phyloP scores from a whole-genome alignment of 2,888 invertebrate species.

The Chesias legatella region DNA sequence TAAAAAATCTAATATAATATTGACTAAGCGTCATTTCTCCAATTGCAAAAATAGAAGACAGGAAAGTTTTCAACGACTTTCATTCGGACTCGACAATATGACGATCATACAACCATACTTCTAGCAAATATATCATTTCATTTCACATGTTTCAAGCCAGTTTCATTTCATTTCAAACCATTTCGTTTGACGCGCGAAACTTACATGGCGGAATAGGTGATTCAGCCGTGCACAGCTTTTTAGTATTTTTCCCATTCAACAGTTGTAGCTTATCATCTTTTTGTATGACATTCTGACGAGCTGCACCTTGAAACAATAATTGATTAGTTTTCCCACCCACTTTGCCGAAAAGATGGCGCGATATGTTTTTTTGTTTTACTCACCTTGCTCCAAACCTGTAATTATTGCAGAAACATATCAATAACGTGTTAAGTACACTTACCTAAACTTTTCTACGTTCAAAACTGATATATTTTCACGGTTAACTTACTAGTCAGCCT shows the following conservation, averaged over 20 bases:
- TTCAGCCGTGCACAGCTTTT: slow-evolving; percentile 7
- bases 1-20: too few species aligned
- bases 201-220: slow-evolving; percentile 1
- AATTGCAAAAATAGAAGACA: too few species aligned
- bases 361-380: not conserved
- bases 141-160: too few species aligned
- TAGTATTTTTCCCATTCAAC: not conserved
- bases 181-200: not conserved
- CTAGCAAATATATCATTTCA: too few species aligned
- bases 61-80: too few species aligned
- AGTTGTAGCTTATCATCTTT: too few species aligned
- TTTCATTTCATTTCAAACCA: too few species aligned
- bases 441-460: too few species aligned
- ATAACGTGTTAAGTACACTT: not conserved
- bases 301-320: slow-evolving; percentile 1
- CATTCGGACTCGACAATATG: too few species aligned
- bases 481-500: slow-evolving; percentile 2
- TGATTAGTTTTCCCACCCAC: not conserved
- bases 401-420: not conserved
- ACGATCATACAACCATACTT: too few species aligned
- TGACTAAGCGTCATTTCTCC: too few species aligned
- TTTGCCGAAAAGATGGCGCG: not conserved
- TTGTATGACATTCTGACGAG: not conserved
- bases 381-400: slow-evolving; percentile 6
- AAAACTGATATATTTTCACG: too few species aligned